Conservation (phyloP, 2,888 invertebrate species). For the Nemurella pictetii region DNA sequence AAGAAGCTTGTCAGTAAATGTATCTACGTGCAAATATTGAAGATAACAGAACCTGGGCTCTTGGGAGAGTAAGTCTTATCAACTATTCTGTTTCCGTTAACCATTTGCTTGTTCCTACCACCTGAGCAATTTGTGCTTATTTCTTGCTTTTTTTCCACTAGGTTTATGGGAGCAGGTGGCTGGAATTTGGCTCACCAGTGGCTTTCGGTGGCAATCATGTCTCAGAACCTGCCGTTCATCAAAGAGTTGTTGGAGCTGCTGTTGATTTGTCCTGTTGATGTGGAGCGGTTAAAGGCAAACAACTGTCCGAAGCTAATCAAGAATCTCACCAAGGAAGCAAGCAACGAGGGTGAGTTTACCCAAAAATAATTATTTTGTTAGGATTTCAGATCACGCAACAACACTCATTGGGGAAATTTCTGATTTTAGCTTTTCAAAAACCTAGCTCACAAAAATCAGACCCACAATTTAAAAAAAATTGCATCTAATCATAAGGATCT, state of each 20-base stretch:
- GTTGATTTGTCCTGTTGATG: conserved; percentile 84
- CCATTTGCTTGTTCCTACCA: too few species aligned
- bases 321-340: conserved; percentile 74
- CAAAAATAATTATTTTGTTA: too few species aligned
- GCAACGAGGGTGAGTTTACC: conserved; percentile 72
- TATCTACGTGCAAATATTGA: conserved; percentile 90
- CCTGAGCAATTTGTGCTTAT: not conserved
- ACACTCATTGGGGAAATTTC: too few species aligned
- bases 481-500: too few species aligned
- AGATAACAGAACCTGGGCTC: conserved; percentile 80
- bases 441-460: too few species aligned
- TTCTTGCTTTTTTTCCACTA: conserved; percentile 47
- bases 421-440: too few species aligned
- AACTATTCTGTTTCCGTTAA: not conserved
- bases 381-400: too few species aligned
- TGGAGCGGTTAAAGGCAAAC: conserved; percentile 87
- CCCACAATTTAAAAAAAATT: too few species aligned
- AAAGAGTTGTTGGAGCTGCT: conserved; percentile 84
- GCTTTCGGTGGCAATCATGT: conserved; percentile 84
- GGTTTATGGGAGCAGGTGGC: conserved; percentile 87
- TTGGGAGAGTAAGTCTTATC: conserved; percentile 71
- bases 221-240: conserved; percentile 84
- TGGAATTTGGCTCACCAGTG: conserved; percentile 90
- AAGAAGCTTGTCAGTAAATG: conserved; percentile 95
- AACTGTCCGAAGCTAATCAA: conserved; percentile 91